A percentile compares a stretch with the other conserved stretches of the same genome.
phyloP scores from a whole-genome alignment of 2,797 vertebrate species.

The Argyrosomus regius region DNA sequence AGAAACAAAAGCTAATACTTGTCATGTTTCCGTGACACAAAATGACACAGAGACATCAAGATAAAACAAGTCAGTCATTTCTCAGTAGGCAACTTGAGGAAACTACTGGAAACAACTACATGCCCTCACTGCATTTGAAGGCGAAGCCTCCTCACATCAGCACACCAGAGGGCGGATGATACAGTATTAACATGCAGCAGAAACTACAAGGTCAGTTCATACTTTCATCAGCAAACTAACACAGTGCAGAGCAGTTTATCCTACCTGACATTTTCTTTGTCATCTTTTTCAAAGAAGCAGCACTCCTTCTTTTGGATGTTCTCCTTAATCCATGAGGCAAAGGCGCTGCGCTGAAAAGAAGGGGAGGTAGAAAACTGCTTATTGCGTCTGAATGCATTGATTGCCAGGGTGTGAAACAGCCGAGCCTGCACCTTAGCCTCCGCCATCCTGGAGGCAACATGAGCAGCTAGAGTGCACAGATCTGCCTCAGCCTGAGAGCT shows the following conservation, averaged over 20 bases:
- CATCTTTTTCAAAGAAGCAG: slow-evolving; percentile 82
- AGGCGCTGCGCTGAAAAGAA: slow-evolving; percentile 76
- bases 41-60: not conserved
- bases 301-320: slow-evolving; percentile 93
- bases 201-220: slow-evolving; percentile 14
- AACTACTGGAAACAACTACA: not conserved
- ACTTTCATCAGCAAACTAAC: not conserved
- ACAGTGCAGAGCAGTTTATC: not conserved
- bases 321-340: slow-evolving; percentile 86
- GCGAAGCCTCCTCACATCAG: not conserved
- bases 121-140: not conserved
- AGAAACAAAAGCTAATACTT: not conserved
- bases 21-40: not conserved
- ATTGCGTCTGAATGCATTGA: slow-evolving; percentile 21
- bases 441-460: slow-evolving; percentile 44
- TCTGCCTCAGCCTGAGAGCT: slow-evolving; percentile 2
- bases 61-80: not conserved
- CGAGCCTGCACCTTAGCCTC: slow-evolving; percentile 19
- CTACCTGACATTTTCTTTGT: slow-evolving; percentile 78
- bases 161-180: not conserved
- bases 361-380: slow-evolving; percentile 61
- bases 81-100: not conserved
- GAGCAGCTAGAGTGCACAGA: not conserved
- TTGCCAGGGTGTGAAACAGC: slow-evolving; percentile 31
- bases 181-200: not conserved